Conservation (phyloP, 2,797 vertebrate genomes). For the Xenentodon cancila region DNA sequence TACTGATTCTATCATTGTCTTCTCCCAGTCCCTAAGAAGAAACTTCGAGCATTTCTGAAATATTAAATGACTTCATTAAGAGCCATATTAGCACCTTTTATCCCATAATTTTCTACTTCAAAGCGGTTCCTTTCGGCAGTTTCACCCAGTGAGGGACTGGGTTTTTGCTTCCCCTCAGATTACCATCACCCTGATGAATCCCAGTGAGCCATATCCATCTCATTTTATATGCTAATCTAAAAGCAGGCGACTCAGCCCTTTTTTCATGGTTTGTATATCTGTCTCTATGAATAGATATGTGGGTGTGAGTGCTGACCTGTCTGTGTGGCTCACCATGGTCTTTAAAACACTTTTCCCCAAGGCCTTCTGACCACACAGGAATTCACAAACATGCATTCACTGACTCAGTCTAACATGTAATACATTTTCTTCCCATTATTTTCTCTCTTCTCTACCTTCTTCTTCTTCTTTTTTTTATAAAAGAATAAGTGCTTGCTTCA, state of each 20-base stretch:
- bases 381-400: slow-evolving; percentile 20
- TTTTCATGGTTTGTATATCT: slow-evolving; percentile 47
- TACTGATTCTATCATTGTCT: no score
- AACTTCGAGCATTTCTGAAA: background rate
- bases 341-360: slow-evolving; percentile 19
- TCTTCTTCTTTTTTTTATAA: no score
- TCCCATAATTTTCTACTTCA: background rate
- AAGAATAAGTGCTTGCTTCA: slow-evolving; percentile 14
- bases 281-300: slow-evolving; percentile 60
- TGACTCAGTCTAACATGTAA: slow-evolving; percentile 18
- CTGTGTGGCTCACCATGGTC: slow-evolving; percentile 11
- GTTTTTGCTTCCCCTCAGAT: slow-evolving; percentile 36
- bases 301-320: slow-evolving; percentile 41
- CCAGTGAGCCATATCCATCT: slow-evolving; percentile 46
- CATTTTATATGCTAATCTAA: slow-evolving; percentile 58
- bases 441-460: no score
- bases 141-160: slow-evolving; percentile 11
- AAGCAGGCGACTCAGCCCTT: slow-evolving; percentile 38
- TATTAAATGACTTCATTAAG: background rate
- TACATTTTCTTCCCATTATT: no score
- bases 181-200: slow-evolving; percentile 41
- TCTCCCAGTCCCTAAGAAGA: background rate
- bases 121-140: background rate
- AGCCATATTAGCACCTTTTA: slow-evolving; percentile 3
- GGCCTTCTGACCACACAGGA: slow-evolving; percentile 39